Conservation (phyloP, 2,888 invertebrate genomes). For the Luffia ferchaultella region DNA sequence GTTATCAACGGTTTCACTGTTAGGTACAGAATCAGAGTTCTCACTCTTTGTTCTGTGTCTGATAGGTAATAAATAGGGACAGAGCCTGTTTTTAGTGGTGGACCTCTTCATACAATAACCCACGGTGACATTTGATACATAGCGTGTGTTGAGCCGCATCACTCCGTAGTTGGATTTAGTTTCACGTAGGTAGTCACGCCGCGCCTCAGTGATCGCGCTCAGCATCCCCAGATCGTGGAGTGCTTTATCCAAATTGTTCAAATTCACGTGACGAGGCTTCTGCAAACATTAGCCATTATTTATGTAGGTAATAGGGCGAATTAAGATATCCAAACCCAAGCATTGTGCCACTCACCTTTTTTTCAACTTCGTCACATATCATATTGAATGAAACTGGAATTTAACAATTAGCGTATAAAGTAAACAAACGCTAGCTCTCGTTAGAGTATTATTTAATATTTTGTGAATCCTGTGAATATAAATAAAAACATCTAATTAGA, state of each 20-base stretch:
- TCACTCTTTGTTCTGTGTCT: constrained; percentile 70
- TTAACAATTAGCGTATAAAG: too few species aligned
- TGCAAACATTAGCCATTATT: constrained; percentile 26
- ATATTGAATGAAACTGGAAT: constrained; percentile 31
- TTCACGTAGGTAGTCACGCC: constrained; percentile 64
- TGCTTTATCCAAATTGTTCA: constrained; percentile 66
- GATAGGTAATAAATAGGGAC: constrained; percentile 66
- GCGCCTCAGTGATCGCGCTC: constrained; percentile 65
- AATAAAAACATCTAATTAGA: too few species aligned
- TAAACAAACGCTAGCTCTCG: too few species aligned
- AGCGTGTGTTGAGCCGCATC: constrained; percentile 67
- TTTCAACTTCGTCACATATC: constrained; percentile 50
- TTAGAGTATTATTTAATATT: too few species aligned
- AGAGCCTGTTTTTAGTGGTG: constrained; percentile 62
- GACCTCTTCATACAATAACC: constrained; percentile 66
- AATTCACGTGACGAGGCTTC: constrained; percentile 52
- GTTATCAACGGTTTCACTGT: constrained; percentile 38
- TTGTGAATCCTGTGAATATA: too few species aligned
- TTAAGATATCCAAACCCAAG: too few species aligned
- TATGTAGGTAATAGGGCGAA: background rate
- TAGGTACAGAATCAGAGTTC: constrained; percentile 59
- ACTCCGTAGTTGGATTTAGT: constrained; percentile 51
- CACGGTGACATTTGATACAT: constrained; percentile 70
- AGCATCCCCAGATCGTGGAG: constrained; percentile 70
- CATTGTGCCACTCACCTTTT: too few species aligned